phyloP scores from a whole-genome alignment of 92 coral and sea anemone genomes.

The Porites lobata region DNA sequence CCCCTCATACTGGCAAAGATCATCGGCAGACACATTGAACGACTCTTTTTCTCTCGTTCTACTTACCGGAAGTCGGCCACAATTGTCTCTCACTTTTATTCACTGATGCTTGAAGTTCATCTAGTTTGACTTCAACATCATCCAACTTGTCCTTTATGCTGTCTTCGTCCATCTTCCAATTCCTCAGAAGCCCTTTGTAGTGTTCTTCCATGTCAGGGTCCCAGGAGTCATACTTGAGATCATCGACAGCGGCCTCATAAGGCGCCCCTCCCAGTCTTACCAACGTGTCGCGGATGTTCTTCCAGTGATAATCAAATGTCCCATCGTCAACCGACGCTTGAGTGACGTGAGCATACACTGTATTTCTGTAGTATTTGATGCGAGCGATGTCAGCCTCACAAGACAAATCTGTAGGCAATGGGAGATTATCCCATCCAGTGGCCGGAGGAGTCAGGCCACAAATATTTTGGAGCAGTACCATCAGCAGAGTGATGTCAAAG shows the following conservation, averaged over 20 bases:
- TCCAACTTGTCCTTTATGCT: not conserved
- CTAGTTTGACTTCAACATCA: not conserved
- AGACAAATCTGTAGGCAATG: constrained; percentile 11
- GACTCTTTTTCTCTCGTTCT: too few relatives aligned
- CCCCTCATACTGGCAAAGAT: too few relatives aligned
- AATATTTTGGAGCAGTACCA: constrained; percentile 38
- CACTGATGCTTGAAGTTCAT: too few relatives aligned
- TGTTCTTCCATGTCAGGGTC: constrained; percentile 32
- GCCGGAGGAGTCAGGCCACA: constrained; percentile 38
- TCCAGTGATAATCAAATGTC: constrained; percentile 42
- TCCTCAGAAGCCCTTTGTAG: not conserved
- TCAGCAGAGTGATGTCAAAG: constrained; percentile 50
- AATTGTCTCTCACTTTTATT: too few relatives aligned
- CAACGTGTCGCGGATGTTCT: constrained; percentile 23
- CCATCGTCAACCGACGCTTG: constrained; percentile 27
- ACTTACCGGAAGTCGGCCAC: too few relatives aligned
- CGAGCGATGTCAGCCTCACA: constrained; percentile 48
- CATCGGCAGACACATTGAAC: too few relatives aligned
- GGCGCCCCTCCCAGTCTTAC: constrained; percentile 48
- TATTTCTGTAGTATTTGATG: constrained; percentile 35
- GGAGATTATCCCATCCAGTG: constrained; percentile 52
- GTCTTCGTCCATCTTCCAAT: not conserved
- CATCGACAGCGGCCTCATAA: constrained; percentile 10
- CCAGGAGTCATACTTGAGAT: constrained; percentile 20
- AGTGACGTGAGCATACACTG: constrained; percentile 17